Conservation (phyloP, 2,888 invertebrate species). For the Phengaris alcon region DNA sequence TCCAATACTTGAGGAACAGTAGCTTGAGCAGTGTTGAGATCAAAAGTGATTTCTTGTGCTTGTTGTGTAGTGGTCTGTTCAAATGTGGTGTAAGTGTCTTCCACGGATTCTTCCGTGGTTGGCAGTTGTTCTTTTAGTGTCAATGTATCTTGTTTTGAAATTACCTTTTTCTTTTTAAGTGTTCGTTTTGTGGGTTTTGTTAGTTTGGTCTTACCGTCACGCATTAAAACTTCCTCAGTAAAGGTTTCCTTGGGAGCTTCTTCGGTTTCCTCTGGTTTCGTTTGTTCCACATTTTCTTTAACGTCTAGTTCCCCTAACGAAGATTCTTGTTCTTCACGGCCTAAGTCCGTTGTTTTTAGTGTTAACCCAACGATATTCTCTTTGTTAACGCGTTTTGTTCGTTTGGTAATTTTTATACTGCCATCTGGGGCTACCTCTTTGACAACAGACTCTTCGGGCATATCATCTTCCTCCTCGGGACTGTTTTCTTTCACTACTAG, state of each 20-base stretch:
- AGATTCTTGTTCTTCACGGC: too few relatives aligned
- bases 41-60: conserved; percentile 45
- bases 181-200: too few relatives aligned
- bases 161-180: not conserved
- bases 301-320: too few relatives aligned
- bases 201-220: conserved; percentile 31
- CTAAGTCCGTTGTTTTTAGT: too few relatives aligned
- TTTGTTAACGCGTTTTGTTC: too few relatives aligned
- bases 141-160: conserved; percentile 41
- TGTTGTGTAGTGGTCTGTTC: conserved; percentile 33
- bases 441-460: too few relatives aligned
- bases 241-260: conserved; percentile 52
- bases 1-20: conserved; percentile 43
- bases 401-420: too few relatives aligned
- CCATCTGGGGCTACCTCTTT: too few relatives aligned
- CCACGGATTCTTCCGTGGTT: conserved; percentile 38
- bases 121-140: conserved; percentile 41
- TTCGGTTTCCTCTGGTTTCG: conserved; percentile 40
- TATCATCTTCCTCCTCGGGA: not conserved
- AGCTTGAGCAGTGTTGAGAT: conserved; percentile 42
- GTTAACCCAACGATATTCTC: too few relatives aligned
- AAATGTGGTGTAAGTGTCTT: conserved; percentile 41
- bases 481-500: conserved; percentile 49
- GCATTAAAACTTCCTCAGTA: conserved; percentile 44
- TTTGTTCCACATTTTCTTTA: not conserved